Conservation (phyloP, 2,113 vertebrate genomes). For the Daphoenositta chrysoptera region DNA sequence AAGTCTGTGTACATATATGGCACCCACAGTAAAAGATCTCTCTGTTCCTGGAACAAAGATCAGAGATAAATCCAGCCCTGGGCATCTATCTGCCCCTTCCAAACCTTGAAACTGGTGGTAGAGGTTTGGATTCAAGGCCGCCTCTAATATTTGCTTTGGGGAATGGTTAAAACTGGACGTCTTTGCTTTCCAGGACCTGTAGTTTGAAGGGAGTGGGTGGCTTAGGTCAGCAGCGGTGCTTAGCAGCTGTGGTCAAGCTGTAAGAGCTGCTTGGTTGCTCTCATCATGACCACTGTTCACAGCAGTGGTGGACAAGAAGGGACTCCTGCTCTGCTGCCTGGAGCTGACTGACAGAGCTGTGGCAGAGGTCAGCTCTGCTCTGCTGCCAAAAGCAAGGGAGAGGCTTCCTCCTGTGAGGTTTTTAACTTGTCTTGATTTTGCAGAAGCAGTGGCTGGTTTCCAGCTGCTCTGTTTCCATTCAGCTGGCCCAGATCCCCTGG, state of each 20-base stretch:
- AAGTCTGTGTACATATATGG: background rate
- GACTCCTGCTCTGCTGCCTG: background rate
- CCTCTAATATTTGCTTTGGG: background rate
- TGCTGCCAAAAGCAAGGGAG: background rate
- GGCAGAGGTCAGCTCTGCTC: background rate
- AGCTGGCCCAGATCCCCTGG: constrained; percentile 9
- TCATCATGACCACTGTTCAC: background rate
- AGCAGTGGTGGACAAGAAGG: background rate
- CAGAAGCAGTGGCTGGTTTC: background rate
- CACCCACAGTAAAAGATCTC: background rate
- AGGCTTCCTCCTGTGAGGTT: background rate
- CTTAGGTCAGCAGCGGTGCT: background rate
- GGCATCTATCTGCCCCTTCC: background rate
- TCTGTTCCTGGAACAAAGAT: background rate
- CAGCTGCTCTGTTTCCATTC: background rate
- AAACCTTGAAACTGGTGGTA: background rate
- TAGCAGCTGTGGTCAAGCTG: background rate
- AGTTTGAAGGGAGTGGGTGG: background rate
- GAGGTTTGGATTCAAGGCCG: background rate
- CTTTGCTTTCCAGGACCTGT: background rate
- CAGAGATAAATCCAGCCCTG: background rate
- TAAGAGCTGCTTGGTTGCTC: background rate
- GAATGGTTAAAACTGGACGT: background rate
- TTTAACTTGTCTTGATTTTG: background rate
- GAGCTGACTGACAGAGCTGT: background rate